A percentile compares a stretch with the other conserved stretches of the same genome.
Conservation (phyloP, 2,113 vertebrate genomes). For the Sisor rabdophorus region DNA sequence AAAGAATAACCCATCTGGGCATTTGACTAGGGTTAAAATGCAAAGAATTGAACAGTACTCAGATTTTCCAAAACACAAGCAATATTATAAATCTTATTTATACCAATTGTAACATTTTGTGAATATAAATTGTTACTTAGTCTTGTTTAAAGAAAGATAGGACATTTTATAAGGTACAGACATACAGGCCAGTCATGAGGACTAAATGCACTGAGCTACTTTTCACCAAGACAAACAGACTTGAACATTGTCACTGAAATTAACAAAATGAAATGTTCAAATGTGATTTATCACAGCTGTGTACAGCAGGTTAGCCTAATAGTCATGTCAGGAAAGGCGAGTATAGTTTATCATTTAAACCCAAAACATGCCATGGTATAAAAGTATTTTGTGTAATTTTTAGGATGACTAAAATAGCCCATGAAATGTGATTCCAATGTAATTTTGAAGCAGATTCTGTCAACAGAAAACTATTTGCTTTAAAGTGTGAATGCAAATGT, state of each 20-base stretch:
- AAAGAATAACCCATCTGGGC: background rate
- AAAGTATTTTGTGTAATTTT: conserved; percentile 53
- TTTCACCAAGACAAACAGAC: conserved; percentile 13
- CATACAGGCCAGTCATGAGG: conserved; percentile 30
- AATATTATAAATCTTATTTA: conserved; percentile 19
- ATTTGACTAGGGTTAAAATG: background rate
- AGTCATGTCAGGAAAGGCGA: background rate
- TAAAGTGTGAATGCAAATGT: conserved; percentile 54
- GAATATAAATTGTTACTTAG: conserved; percentile 6
- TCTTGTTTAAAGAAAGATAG: conserved; percentile 13
- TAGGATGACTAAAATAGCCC: conserved; percentile 52
- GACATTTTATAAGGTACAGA: conserved; percentile 23
- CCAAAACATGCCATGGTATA: conserved; percentile 38
- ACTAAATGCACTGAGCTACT: conserved; percentile 46
- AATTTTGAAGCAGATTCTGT: conserved; percentile 51
- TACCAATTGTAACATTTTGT: conserved; percentile 1
- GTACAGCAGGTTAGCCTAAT: conserved; percentile 60
- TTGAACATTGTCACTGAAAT: conserved; percentile 55
- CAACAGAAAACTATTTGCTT: conserved; percentile 59
- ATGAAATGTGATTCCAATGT: conserved; percentile 63
- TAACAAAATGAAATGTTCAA: conserved; percentile 54
- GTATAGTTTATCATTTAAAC: conserved; percentile 30
- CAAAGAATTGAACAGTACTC: conserved; percentile 6
- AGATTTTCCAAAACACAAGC: conserved; percentile 8
- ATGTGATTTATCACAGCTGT: conserved; percentile 63